These are phyloP conservation scores for Pseudomyrmex dendroicus DNA, from an alignment of 1,140 invertebrate species.

Conservation along the genomic window DNA sequence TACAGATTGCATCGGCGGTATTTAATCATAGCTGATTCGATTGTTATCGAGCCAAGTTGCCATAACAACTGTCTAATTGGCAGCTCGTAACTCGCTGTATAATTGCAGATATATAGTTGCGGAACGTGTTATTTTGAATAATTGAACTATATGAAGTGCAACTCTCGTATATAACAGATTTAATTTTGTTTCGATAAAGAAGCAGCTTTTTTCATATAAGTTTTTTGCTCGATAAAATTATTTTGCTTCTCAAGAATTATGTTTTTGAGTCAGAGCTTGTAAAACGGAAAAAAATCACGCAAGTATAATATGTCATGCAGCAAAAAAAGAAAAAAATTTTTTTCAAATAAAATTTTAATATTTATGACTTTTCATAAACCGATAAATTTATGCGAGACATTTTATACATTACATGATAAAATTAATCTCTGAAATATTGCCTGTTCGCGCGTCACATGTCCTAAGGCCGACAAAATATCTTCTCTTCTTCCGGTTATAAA, in stretches of 20 bases:
- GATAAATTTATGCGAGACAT: neutral
- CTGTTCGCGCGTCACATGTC: neutral
- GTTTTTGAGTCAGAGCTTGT: neutral
- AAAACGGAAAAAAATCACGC: neutral
- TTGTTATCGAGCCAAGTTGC: neutral
- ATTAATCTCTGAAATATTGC: constrained; percentile 23
- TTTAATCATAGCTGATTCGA: constrained; percentile 17
- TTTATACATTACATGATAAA: neutral
- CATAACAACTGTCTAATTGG: constrained; percentile 10
- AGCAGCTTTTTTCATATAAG: too few relatives aligned
- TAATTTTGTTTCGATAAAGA: too few relatives aligned
- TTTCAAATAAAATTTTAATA: constrained; percentile 15
- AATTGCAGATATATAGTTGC: neutral
- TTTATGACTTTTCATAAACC: neutral
- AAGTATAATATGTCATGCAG: neutral
- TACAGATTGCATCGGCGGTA: constrained; percentile 12
- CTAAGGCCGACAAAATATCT: neutral
- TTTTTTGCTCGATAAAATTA: neutral
- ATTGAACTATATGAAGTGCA: neutral
- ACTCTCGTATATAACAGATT: too few relatives aligned
- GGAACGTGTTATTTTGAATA: neutral
- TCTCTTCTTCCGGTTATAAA: neutral
- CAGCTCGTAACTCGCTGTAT: neutral
- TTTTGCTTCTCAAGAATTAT: neutral
- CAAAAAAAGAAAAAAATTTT: constrained; percentile 17